Conservation (phyloP, 1,140 invertebrate genomes). For the Pollicipes pollicipes region DNA sequence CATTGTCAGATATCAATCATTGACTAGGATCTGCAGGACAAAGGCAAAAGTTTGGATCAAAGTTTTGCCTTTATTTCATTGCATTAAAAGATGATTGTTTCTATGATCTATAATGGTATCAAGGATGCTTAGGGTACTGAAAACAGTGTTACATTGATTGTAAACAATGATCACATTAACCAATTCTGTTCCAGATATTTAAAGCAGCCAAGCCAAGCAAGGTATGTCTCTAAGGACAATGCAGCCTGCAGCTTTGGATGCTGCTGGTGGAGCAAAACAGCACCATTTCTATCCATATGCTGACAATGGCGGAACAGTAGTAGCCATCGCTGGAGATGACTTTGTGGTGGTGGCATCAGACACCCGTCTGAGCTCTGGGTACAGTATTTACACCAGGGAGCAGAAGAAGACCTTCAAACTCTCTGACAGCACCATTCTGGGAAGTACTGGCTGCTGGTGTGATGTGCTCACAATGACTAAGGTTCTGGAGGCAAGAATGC, state of each 20-base stretch:
- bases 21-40: too few species aligned
- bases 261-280: neutral
- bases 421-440: conserved; percentile 65
- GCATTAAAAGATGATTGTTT: too few species aligned
- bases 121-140: too few species aligned
- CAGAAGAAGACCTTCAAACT: conserved; percentile 67
- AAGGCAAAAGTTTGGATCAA: too few species aligned
- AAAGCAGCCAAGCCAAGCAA: too few species aligned
- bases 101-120: too few species aligned
- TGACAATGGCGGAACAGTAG: conserved; percentile 41
- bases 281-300: conserved; percentile 12
- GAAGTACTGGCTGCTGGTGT: conserved; percentile 87
- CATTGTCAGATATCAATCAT: too few species aligned
- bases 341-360: conserved; percentile 77
- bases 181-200: too few species aligned
- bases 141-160: too few species aligned
- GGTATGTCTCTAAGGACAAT: neutral
- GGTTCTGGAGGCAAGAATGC: conserved; percentile 63
- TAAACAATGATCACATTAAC: too few species aligned
- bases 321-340: conserved; percentile 83
- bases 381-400: conserved; percentile 68
- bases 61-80: too few species aligned
- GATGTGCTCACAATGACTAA: conserved; percentile 85
- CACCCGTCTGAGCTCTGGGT: conserved; percentile 79
- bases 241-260: neutral